Percentiles rank a stretch among this genome's conserved stretches.
phyloP scores from a whole-genome alignment of 64 coral and sea anemone species.

The Cladopsammia gracilis region DNA sequence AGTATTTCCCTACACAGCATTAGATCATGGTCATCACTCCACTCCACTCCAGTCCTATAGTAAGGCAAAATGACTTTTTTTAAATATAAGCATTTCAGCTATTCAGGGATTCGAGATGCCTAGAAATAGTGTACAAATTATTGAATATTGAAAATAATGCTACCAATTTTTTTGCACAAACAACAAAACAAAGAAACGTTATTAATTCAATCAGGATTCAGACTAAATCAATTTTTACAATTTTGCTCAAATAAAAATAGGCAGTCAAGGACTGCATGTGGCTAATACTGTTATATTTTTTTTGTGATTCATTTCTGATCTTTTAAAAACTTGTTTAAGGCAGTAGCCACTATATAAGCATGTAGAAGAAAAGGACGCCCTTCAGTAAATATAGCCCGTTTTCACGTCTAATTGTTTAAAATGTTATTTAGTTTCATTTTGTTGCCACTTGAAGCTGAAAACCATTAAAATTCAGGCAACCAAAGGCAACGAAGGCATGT shows the following conservation, averaged over 20 bases:
- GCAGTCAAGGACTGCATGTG: background rate
- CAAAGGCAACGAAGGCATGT: no score
- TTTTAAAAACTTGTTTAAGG: no score
- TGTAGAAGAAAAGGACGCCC: background rate
- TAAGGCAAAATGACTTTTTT: background rate
- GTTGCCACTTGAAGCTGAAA: no score
- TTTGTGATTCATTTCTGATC: background rate
- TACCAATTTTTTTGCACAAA: background rate
- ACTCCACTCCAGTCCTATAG: conserved; percentile 28
- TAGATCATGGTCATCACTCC: conserved; percentile 10
- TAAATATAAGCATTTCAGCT: conserved; percentile 3
- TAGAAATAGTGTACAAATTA: background rate
- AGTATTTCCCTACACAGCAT: conserved; percentile 12
- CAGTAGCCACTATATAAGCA: no score
- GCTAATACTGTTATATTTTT: no score
- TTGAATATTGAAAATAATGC: conserved; percentile 1
- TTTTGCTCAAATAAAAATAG: no score
- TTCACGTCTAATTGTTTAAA: no score
- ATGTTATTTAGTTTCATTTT: no score
- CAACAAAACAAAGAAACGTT: background rate
- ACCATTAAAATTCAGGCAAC: background rate
- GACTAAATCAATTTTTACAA: background rate
- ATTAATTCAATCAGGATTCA: background rate
- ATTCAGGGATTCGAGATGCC: conserved; percentile 23
- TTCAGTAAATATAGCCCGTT: background rate